phyloP scores from a whole-genome alignment of 2,113 vertebrate species.

The Cyphomyrus discorhynchus region DNA sequence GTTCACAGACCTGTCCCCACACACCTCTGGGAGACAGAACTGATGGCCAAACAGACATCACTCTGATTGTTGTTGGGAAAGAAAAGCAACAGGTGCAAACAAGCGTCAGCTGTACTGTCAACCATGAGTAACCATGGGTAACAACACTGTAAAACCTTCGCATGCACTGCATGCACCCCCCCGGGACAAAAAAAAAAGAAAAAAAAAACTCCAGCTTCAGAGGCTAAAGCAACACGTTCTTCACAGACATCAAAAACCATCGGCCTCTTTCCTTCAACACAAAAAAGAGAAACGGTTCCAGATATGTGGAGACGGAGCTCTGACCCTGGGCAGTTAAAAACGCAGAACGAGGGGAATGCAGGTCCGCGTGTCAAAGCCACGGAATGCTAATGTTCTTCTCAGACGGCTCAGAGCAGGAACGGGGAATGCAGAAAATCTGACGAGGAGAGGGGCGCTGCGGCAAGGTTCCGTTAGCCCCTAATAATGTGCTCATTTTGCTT shows the following conservation, averaged over 20 bases:
- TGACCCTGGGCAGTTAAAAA: constrained; percentile 62
- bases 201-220: neutral
- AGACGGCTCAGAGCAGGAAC: constrained; percentile 39
- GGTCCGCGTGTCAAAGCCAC: constrained; percentile 57
- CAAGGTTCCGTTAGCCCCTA: neutral
- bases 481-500: neutral
- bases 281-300: neutral
- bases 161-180: neutral
- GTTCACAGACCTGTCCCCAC: constrained; percentile 5
- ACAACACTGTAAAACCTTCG: constrained; percentile 16
- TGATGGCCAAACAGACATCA: constrained; percentile 8
- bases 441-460: neutral
- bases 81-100: constrained; percentile 37
- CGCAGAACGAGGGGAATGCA: constrained; percentile 61
- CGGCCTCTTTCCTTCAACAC: neutral
- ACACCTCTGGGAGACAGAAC: neutral
- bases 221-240: constrained; percentile 20
- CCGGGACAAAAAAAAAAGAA: neutral
- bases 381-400: constrained; percentile 57
- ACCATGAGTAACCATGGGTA: constrained; percentile 28
- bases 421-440: neutral
- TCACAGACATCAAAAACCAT: neutral
- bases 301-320: constrained; percentile 47
- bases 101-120: constrained; percentile 24
- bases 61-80: constrained; percentile 11